Percentiles rank a stretch among this genome's conserved stretches.
These are phyloP conservation scores for Tragelaphus imberbis DNA, from an alignment of 2,113 vertebrate genomes.

Conservation along the genomic window DNA sequence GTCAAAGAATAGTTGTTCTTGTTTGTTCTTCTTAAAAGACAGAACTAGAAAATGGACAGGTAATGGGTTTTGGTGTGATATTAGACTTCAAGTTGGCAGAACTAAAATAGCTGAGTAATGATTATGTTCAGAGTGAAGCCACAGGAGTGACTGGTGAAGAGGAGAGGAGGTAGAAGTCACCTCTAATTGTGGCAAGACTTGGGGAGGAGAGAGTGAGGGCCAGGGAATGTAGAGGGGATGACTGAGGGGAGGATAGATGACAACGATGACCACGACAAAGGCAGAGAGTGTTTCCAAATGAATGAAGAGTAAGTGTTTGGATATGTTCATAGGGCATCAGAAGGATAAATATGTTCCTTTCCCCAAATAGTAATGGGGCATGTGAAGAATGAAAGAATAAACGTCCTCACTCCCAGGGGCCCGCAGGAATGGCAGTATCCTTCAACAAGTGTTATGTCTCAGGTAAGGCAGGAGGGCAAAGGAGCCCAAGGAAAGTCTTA, in stretches of 20 bases:
- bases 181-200: not conserved
- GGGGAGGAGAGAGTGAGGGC: not conserved
- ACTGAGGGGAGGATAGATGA: not conserved
- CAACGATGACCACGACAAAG: not conserved
- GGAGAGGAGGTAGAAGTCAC: not conserved
- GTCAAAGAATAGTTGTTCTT: not conserved
- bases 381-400: not conserved
- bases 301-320: not conserved
- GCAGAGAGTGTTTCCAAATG: not conserved
- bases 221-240: not conserved
- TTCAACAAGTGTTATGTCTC: not conserved
- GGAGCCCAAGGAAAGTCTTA: not conserved
- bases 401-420: not conserved
- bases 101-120: not conserved
- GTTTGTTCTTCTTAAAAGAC: constrained; percentile 10
- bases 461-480: not conserved
- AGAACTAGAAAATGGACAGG: not conserved
- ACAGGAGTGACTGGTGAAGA: not conserved
- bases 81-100: not conserved
- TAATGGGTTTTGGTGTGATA: not conserved
- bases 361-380: not conserved
- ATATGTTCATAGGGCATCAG: not conserved
- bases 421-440: not conserved
- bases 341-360: not conserved
- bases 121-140: not conserved